Evolutionary conservation across 2,797 vertebrate genomes (phyloP).

Genomic region (Centroberyx gerrardi): DNA sequence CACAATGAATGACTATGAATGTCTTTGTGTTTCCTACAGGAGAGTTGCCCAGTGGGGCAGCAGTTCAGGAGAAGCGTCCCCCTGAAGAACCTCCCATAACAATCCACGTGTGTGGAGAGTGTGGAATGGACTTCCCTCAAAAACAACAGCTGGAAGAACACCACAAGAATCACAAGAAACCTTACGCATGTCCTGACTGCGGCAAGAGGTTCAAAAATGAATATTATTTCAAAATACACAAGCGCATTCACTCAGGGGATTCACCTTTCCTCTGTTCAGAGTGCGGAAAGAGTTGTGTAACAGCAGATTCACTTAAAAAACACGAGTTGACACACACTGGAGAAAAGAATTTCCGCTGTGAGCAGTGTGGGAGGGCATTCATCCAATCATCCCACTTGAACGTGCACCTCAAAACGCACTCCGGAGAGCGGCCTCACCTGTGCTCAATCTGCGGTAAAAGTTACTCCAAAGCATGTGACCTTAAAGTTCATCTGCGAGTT

Average conservation of each 20-base stretch:
- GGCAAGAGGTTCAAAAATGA: conserved; percentile 61
- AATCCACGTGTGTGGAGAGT: conserved; percentile 61
- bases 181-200: conserved; percentile 54
- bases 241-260: conserved; percentile 49
- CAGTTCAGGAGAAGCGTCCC: conserved; percentile 38
- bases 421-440: conserved; percentile 51
- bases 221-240: conserved; percentile 59
- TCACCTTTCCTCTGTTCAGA: conserved; percentile 52
- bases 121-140: conserved; percentile 67
- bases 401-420: conserved; percentile 57
- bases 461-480: conserved; percentile 47
- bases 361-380: conserved; percentile 60
- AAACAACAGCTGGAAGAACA: conserved; percentile 64
- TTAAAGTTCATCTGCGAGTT: conserved; percentile 64
- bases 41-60: conserved; percentile 49
- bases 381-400: conserved; percentile 52
- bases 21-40: conserved; percentile 28
- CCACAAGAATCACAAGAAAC: conserved; percentile 55
- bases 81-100: conserved; percentile 23
- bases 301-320: conserved; percentile 39
- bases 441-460: conserved; percentile 70
- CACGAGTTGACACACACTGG: conserved; percentile 54
- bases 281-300: conserved; percentile 59
- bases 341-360: conserved; percentile 59
- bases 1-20: not conserved